These are phyloP conservation scores for Ennomos quercinarius DNA, from an alignment of 2,888 invertebrate species.

Conservation along the genomic window DNA sequence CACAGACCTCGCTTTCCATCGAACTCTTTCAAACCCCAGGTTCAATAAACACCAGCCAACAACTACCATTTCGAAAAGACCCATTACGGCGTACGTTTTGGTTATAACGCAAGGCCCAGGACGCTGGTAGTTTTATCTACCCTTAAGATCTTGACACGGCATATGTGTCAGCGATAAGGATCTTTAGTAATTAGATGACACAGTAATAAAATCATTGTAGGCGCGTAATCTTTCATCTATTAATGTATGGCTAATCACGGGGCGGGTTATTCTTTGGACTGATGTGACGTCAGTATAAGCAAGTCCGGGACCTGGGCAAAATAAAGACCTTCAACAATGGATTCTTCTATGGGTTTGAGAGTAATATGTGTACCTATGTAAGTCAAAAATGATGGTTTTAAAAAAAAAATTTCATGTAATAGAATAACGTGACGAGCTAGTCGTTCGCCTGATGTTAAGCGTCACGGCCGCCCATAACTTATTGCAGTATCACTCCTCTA, in stretches of 20 bases:
- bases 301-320: too few relatives aligned
- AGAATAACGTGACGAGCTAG: too few relatives aligned
- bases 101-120: neutral
- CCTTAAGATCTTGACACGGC: slow-evolving; percentile 57
- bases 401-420: too few relatives aligned
- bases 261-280: slow-evolving; percentile 4
- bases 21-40: neutral
- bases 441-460: too few relatives aligned
- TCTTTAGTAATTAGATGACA: slow-evolving; percentile 80
- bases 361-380: too few relatives aligned
- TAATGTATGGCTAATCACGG: slow-evolving; percentile 45
- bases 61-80: slow-evolving; percentile 1
- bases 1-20: neutral
- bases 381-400: too few relatives aligned
- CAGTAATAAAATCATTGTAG: slow-evolving; percentile 77
- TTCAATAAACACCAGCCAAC: neutral
- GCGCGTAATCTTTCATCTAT: slow-evolving; percentile 58
- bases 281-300: too few relatives aligned
- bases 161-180: slow-evolving; percentile 69
- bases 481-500: too few relatives aligned
- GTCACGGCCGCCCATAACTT: too few relatives aligned
- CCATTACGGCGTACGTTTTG: neutral
- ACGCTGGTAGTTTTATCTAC: slow-evolving; percentile 52
- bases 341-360: too few relatives aligned
- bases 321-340: too few relatives aligned